Evolutionary conservation across 2,888 invertebrate species (phyloP).

Genomic region (Lysandra bellargus): DNA sequence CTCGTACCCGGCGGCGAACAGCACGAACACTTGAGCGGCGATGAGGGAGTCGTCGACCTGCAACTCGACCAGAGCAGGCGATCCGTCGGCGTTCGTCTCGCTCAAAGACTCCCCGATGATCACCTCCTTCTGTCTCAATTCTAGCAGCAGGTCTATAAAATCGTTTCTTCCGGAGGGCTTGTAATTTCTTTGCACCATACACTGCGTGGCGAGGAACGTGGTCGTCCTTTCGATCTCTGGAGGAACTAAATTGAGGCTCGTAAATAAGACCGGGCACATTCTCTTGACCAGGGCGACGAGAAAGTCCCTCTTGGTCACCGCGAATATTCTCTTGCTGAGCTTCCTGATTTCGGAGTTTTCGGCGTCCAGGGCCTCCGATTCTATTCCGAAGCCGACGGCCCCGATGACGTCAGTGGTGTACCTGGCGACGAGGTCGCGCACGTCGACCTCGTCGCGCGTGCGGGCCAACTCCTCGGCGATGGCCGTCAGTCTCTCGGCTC

Average conservation of each 20-base stretch:
- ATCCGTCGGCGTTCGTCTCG: slow-evolving; percentile 35
- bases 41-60: slow-evolving; percentile 38
- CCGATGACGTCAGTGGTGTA: slow-evolving; percentile 45
- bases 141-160: slow-evolving; percentile 39
- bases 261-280: slow-evolving; percentile 50
- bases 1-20: slow-evolving; percentile 60
- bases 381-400: slow-evolving; percentile 43
- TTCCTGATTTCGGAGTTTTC: slow-evolving; percentile 42
- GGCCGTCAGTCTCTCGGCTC: slow-evolving; percentile 53
- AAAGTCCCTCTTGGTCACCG: slow-evolving; percentile 42
- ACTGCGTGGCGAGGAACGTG: slow-evolving; percentile 39
- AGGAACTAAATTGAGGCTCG: slow-evolving; percentile 45
- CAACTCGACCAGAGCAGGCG: slow-evolving; percentile 34
- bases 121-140: slow-evolving; percentile 38
- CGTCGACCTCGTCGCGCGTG: slow-evolving; percentile 47
- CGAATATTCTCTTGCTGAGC: slow-evolving; percentile 49
- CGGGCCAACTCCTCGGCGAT: slow-evolving; percentile 48
- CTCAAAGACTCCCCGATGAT: slow-evolving; percentile 41
- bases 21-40: slow-evolving; percentile 47
- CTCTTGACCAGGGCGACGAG: slow-evolving; percentile 50
- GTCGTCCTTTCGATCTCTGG: slow-evolving; percentile 50
- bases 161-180: slow-evolving; percentile 39
- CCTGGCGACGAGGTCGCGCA: slow-evolving; percentile 56
- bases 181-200: slow-evolving; percentile 38
- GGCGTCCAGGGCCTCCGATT: slow-evolving; percentile 41